Base-by-base conservation (phyloP, 1,140 invertebrate genomes). In the Pachyrhynchus sulphureomaculatus region DNA sequence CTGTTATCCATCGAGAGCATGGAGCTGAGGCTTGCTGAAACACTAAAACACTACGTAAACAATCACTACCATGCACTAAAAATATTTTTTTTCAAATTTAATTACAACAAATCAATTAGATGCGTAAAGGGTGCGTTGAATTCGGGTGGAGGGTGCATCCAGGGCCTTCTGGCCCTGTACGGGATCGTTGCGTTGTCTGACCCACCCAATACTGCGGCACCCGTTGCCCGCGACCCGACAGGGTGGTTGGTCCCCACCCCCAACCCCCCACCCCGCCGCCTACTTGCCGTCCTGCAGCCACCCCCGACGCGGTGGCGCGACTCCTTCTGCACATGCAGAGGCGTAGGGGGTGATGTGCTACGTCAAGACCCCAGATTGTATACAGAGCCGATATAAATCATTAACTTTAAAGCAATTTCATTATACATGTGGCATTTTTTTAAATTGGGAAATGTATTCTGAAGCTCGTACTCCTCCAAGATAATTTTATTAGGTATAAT, bases 201-300 rank as follows among this genome's bases (percentile, higher is more conserved):
- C 75, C 75, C 75, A 76, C 75, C 75, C 75, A 74, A 73, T 69
- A 69, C 72, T 73, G 72, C 70, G 68, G 70, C 75, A 74, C 75
- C 75, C 74, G 66, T 70, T 72, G 73, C 74, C 74, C 73, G 68
- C 72, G 59, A 62, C 59, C 59, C 59, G 59, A 72, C 64, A 71
- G 74, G 74, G 71, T 68, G 68, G 67, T 15, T 55, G 49, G 49
- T 41, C 41, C 67, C 65, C 48, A 51, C 66, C 47, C 67, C 66
- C 70, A 61, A 65, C 69, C 70, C 47, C 45, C 32, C 36, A 48
- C 66, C 58, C 55, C 57, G 33, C 62, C 68, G 64, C 68, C 64
- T 67, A 65, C 62, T 42, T 64, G 51, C 59, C 67, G 64, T 56
- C 68, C 66, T 66, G 60, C 66, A 65, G 61, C 66, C 64, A 52